phyloP scores from a whole-genome alignment of 1,140 invertebrate species.

The Apis florea region DNA sequence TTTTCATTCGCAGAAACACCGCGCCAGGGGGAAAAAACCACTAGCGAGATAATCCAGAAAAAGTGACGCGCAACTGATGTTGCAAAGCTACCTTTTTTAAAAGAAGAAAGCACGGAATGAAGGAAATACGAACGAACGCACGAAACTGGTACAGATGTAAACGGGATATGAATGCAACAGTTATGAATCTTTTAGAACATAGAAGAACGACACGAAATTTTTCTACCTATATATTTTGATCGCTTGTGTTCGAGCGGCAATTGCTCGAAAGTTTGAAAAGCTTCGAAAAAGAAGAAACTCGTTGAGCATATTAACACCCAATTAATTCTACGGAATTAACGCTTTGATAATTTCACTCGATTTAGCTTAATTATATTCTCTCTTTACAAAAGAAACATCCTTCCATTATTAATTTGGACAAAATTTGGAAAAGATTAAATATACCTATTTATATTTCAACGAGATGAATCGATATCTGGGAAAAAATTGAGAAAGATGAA shows the following conservation, averaged over 20 bases:
- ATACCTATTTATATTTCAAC: too few relatives aligned
- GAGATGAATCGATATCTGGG: too few relatives aligned
- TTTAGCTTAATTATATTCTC: too few relatives aligned
- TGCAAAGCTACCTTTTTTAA: constrained; percentile 19
- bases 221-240: constrained; percentile 6
- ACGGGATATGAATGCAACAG: constrained; percentile 25
- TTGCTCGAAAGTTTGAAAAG: background rate
- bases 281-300: background rate
- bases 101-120: constrained; percentile 1
- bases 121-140: constrained; percentile 39
- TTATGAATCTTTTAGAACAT: constrained; percentile 35
- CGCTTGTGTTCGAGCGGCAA: constrained; percentile 15
- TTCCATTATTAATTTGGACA: too few relatives aligned
- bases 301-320: background rate
- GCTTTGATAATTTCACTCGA: too few relatives aligned
- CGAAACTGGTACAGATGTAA: constrained; percentile 37
- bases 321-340: too few relatives aligned
- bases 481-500: too few relatives aligned
- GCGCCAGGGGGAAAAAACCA: background rate
- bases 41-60: background rate
- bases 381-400: too few relatives aligned
- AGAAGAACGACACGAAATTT: constrained; percentile 34
- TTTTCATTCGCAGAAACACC: too few relatives aligned
- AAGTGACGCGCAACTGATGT: constrained; percentile 2
- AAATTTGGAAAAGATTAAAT: too few relatives aligned